Evolutionary conservation across 2,113 vertebrate species (phyloP).

Genomic region (Mastomys coucha): DNA sequence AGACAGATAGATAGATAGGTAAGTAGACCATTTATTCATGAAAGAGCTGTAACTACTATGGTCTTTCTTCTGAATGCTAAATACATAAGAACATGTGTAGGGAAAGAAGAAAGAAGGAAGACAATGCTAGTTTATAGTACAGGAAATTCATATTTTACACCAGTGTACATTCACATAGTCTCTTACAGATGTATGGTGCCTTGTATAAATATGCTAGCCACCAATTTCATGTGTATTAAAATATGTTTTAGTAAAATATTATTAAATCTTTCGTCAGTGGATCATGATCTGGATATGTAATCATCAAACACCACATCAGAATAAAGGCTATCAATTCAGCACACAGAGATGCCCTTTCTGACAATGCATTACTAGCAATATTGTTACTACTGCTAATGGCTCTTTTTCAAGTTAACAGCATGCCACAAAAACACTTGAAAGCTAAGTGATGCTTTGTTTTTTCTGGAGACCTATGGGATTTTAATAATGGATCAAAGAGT

Average conservation of each 20-base stretch:
- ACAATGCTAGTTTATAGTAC: fast-evolving
- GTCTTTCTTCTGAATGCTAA: neutral
- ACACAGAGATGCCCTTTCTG: neutral
- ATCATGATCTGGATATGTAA: neutral
- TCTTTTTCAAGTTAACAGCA: neutral
- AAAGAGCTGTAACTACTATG: neutral
- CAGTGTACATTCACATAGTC: neutral
- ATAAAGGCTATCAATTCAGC: neutral
- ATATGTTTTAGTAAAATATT: neutral
- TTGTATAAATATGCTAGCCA: neutral
- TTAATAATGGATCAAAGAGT: slow-evolving; percentile 16
- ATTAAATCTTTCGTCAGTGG: neutral
- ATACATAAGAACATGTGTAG: too few relatives aligned
- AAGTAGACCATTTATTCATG: neutral
- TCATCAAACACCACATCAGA: neutral
- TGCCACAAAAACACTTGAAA: neutral
- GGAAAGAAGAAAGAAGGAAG: neutral
- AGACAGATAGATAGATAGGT: neutral
- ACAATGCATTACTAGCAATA: neutral
- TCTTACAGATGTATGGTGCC: neutral
- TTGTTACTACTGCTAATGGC: neutral
- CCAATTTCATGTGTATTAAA: neutral
- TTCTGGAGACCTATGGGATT: neutral
- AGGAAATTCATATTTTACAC: neutral
- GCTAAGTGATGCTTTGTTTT: neutral